These are phyloP conservation scores for Mellivora capensis DNA, from an alignment of 2,113 vertebrate genomes.

Conservation along the genomic window DNA sequence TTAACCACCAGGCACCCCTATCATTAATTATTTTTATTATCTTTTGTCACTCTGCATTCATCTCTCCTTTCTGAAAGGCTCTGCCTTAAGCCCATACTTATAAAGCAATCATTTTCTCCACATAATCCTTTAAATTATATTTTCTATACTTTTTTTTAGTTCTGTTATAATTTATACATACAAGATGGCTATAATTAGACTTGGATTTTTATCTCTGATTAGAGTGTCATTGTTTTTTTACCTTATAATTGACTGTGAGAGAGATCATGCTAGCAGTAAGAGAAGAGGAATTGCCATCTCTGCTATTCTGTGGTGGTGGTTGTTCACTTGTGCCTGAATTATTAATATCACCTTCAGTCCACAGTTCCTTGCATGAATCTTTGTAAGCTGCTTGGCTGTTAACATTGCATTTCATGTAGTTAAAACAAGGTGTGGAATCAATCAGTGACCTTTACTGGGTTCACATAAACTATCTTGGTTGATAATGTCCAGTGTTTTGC, in stretches of 20 bases:
- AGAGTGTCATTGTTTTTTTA: neutral
- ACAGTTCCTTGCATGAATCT: neutral
- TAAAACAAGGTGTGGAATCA: neutral
- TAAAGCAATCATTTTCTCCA: neutral
- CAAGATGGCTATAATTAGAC: neutral
- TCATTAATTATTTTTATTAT: neutral
- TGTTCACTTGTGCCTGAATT: conserved; percentile 24
- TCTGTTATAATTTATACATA: neutral
- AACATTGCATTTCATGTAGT: neutral
- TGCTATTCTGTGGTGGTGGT: neutral
- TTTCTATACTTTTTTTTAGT: neutral
- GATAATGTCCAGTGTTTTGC: neutral
- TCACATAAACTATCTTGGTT: neutral
- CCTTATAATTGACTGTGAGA: conserved; percentile 2
- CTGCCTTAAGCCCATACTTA: neutral
- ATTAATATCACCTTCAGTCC: neutral
- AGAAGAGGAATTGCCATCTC: neutral
- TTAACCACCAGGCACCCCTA: neutral
- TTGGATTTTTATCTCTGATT: neutral
- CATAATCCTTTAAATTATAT: conserved; percentile 17
- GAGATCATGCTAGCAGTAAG: neutral
- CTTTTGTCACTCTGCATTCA: neutral
- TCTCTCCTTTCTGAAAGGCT: neutral
- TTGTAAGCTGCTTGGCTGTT: neutral
- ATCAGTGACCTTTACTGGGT: neutral